These are phyloP conservation scores for Leucopsar rothschildi DNA, from an alignment of 2,113 vertebrate genomes.

Conservation along the genomic window DNA sequence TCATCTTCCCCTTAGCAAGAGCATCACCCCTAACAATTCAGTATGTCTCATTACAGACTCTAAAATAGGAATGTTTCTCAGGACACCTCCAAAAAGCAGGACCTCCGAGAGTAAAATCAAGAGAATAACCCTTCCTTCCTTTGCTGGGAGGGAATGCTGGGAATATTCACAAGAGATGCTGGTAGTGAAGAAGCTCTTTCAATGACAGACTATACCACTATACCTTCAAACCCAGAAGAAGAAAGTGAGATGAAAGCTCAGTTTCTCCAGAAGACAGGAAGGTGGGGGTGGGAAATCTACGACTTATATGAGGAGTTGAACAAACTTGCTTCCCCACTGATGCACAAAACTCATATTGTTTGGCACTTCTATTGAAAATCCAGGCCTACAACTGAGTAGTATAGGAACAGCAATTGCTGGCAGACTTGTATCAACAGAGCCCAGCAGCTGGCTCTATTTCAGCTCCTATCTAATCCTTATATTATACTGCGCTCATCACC, in stretches of 20 bases:
- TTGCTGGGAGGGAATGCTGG: background rate
- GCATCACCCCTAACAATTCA: background rate
- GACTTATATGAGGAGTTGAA: background rate
- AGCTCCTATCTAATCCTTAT: conserved; percentile 52
- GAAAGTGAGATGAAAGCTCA: background rate
- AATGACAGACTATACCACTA: background rate
- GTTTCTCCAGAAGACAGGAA: background rate
- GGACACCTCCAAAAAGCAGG: background rate
- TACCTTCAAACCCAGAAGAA: background rate
- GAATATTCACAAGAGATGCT: background rate
- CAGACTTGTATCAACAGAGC: conserved; percentile 45
- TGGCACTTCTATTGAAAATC: conserved; percentile 12
- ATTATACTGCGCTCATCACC: conserved; percentile 38
- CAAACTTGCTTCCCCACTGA: conserved; percentile 16
- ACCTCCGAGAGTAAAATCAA: background rate
- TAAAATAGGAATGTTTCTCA: background rate
- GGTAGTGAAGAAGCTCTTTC: background rate
- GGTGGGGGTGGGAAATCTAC: background rate
- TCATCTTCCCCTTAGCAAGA: background rate
- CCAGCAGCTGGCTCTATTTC: conserved; percentile 58
- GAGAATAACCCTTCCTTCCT: background rate
- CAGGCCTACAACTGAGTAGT: conserved; percentile 9
- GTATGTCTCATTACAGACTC: background rate
- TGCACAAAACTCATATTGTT: conserved; percentile 1
- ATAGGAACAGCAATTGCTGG: conserved; percentile 27